Evolutionary conservation across 2,113 vertebrate genomes (phyloP), one percentile per base, ranked within the genome.

Genomic region (Atlantisia rogersi): DNA sequence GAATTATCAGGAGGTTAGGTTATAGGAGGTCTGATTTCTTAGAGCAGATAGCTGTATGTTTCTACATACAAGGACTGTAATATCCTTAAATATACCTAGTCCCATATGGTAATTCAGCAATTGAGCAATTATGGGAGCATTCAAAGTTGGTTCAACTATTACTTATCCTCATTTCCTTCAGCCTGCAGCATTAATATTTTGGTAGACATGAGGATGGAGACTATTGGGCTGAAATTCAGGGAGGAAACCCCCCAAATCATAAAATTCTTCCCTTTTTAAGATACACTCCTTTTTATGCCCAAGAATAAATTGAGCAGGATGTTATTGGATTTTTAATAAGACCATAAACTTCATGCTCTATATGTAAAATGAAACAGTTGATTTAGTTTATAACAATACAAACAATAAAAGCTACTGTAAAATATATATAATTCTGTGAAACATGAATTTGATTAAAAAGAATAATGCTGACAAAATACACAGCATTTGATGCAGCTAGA

Each of bases 271-370:
- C 3, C 4, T 48, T 5, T 87, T 78, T 75, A 35, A 85, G 42
- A 28, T 62, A 24, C 7, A 7, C 11, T 4, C 74, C 75, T 59
- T 75, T 5, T 82, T 89, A 89, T 52, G 12, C 39, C 25, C 32
- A 78, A 21, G 16, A 68, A 60, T 69, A 87, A 94, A 82, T 94
- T 79, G 19, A 78, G 55, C 39, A 59, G 5, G 2, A 25, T 95
- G 35, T 58, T 93, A 21, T 40, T 86, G 31, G 44, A 85, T 17
- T 70, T 74, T 92, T 83, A 88, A 82, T 93, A 75, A 92, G n/a
- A 32, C n/a, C 79, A 82, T 95, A 91, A 65, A 88, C 20, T 94
- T 94, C 92, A 69, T 84, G 42, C 19, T 94, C 22, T 83, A 29
- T 35, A 58, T 78, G 35, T 95, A 86, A 88, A 92, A 71, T 39